phyloP scores from a whole-genome alignment of 1,140 invertebrate species.

The Apis mellifera region DNA sequence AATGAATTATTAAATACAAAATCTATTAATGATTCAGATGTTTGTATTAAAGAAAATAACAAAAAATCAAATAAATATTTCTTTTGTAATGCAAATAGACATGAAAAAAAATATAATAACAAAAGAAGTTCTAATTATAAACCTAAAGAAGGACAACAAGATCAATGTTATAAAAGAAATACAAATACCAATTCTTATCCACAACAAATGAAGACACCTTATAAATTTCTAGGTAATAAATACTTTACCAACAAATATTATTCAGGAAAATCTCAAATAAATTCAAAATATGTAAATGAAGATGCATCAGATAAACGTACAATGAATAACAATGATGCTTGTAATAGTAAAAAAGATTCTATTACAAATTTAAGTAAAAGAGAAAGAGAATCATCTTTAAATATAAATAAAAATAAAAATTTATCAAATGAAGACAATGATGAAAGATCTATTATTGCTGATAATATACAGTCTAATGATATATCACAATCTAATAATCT shows the following conservation, averaged over 20 bases:
- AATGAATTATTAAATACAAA: not conserved
- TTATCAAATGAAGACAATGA: conserved; percentile 22
- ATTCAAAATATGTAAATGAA: not conserved
- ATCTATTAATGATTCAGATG: not conserved
- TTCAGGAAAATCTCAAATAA: conserved; percentile 29
- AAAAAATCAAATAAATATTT: conserved; percentile 22
- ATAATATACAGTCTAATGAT: conserved; percentile 46
- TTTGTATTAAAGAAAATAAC: not conserved
- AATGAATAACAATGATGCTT: not conserved
- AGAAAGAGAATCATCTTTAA: conserved; percentile 32
- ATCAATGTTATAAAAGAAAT: conserved; percentile 25
- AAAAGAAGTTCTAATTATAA: conserved; percentile 55
- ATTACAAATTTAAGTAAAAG: conserved; percentile 10
- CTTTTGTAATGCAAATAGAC: conserved; percentile 31
- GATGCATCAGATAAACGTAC: too few relatives aligned
- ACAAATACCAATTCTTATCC: conserved; percentile 50
- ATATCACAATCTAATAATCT: conserved; percentile 39
- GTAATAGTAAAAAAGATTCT: conserved; percentile 20
- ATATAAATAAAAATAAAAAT: not conserved
- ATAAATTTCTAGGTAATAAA: conserved; percentile 66
- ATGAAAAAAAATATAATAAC: conserved; percentile 57
- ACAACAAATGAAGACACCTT: conserved; percentile 42
- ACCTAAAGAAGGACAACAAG: conserved; percentile 41
- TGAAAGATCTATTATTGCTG: conserved; percentile 18
- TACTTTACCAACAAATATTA: conserved; percentile 57